Evolutionary conservation across 2,888 invertebrate genomes (phyloP), one percentile per base, ranked within the genome.

Genomic region (Notocelia uddmanniana): DNA sequence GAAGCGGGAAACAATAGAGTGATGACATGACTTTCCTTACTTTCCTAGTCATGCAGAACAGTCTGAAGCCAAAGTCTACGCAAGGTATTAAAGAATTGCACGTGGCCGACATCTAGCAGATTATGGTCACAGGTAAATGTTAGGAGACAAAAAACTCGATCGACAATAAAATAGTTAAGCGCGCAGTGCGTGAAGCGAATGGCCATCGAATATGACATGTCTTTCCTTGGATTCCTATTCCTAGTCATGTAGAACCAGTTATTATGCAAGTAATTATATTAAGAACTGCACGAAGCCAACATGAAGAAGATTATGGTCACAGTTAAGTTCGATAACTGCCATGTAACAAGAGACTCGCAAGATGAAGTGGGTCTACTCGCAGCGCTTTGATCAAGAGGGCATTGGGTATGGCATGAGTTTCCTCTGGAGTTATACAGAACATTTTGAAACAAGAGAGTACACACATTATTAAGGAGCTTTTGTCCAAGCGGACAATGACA

Each of bases 101-200:
- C 59, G 92, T 95, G 34, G 98, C 98, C 48, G 94, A 96, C 76
- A 96, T 98, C 83, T 94, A 96, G 76, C 96, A 96, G 76, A 94
- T 98, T 68, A 98, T 98, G 98, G 97, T 98, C 74, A 98, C 98
- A 81, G 98, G 97, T n/a, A n/a, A n/a, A n/a, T n/a, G n/a, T n/a
- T n/a, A n/a, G n/a, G n/a, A n/a, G n/a, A n/a, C n/a, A 95, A 95
- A 83, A 90, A 94, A 67, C 88, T 97, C 52, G 95, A n/a, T n/a
- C n/a, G n/a, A n/a, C n/a, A n/a, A n/a, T 94, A 90, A 94, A 94
- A n/a, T n/a, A 93, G 94, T 87, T 91, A 21, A 94, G 94, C 79
- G 92, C 94, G 0, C 94, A 94, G 78, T 88, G 94, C 77, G 87
- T 95, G 69, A 92, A 94, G 55, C 83, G 95, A 60, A 95, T 95